phyloP scores from a whole-genome alignment of 2,113 vertebrate species.

The Thinocorus orbignyianus region DNA sequence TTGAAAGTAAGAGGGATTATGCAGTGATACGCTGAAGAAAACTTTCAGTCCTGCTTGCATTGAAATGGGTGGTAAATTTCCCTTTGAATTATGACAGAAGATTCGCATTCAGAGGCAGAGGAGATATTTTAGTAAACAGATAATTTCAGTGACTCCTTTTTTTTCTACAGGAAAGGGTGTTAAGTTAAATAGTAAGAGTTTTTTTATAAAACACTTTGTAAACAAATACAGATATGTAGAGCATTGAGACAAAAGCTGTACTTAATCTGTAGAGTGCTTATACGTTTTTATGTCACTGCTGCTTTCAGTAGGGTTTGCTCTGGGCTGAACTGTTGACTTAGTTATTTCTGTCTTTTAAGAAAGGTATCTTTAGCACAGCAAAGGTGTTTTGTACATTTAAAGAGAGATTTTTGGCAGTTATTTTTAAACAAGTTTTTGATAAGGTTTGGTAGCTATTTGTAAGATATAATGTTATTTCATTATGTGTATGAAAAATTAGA shows the following conservation, averaged over 20 bases:
- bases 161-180: slow-evolving; percentile 47
- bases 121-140: not conserved
- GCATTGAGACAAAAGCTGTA: slow-evolving; percentile 42
- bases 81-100: not conserved
- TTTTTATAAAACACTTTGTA: slow-evolving; percentile 74
- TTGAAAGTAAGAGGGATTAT: not conserved
- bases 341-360: slow-evolving; percentile 61
- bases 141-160: not conserved
- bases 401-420: slow-evolving; percentile 72
- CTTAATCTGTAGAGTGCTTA: slow-evolving; percentile 65
- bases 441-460: slow-evolving; percentile 71
- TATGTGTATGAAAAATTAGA: slow-evolving; percentile 70
- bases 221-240: slow-evolving; percentile 42
- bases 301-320: slow-evolving; percentile 64
- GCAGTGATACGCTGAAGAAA: not conserved
- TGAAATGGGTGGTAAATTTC: not conserved
- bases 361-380: slow-evolving; percentile 41
- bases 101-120: not conserved
- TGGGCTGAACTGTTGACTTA: slow-evolving; percentile 23
- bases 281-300: slow-evolving; percentile 65
- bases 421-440: slow-evolving; percentile 73
- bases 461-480: slow-evolving; percentile 67
- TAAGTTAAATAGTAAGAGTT: slow-evolving; percentile 39
- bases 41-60: not conserved
- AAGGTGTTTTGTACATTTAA: slow-evolving; percentile 74